Evolutionary conservation across 2,888 invertebrate genomes (phyloP).

Genomic region (Octodonta nipae): DNA sequence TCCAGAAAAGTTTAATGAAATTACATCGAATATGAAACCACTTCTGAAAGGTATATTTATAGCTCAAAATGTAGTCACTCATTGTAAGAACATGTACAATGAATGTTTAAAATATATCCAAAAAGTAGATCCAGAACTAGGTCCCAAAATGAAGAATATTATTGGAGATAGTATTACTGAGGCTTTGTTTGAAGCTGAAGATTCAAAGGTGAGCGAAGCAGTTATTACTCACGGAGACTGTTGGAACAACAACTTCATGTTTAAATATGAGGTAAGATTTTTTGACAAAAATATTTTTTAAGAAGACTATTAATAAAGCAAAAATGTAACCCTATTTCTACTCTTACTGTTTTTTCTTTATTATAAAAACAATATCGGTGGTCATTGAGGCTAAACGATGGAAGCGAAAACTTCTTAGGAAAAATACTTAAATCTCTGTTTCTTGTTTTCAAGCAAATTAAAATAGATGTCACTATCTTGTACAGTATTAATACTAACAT

Average conservation of each 20-base stretch:
- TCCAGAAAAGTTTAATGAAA: conserved; percentile 6
- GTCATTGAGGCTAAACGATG: no score
- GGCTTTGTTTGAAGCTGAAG: conserved; percentile 6
- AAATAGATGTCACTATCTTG: no score
- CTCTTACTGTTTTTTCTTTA: no score
- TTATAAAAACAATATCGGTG: no score
- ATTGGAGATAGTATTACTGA: conserved; percentile 4
- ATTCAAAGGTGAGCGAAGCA: conserved; percentile 10
- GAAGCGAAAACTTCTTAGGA: no score
- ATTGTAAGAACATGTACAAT: conserved; percentile 4
- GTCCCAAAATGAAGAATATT: conserved; percentile 4
- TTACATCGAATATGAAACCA: not conserved
- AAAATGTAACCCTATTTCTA: no score
- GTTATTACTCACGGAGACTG: conserved; percentile 23
- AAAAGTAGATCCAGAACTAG: conserved; percentile 1
- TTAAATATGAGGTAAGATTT: conserved; percentile 21
- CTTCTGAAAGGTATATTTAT: not conserved
- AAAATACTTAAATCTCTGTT: no score
- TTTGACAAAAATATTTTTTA: conserved; percentile 3
- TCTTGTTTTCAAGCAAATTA: no score
- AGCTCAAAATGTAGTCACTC: not conserved
- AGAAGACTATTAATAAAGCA: conserved; percentile 8
- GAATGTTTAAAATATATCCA: conserved; percentile 1
- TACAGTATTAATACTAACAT: no score
- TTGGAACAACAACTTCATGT: conserved; percentile 27